These are phyloP conservation scores for Chelonia mydas DNA, from an alignment of 2,797 vertebrate genomes.

Conservation along the genomic window DNA sequence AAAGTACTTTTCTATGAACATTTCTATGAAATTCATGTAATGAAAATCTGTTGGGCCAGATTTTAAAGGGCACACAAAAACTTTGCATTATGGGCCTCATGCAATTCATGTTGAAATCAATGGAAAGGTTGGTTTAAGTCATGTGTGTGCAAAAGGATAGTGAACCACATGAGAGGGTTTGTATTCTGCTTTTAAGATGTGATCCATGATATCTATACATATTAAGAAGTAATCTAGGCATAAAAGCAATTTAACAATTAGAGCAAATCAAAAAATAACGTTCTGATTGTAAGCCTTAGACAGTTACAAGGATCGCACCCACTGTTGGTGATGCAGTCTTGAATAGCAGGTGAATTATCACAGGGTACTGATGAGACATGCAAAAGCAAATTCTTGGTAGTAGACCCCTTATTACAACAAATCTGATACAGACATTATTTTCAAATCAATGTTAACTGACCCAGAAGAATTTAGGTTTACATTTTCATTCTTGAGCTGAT, in stretches of 20 bases:
- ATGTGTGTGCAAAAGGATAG: background rate
- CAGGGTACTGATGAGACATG: background rate
- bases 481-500: background rate
- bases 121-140: background rate
- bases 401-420: background rate
- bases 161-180: background rate
- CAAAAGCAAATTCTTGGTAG: background rate
- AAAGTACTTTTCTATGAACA: background rate
- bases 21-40: background rate
- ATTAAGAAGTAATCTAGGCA: background rate
- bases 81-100: background rate
- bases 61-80: background rate
- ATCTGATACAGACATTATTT: background rate
- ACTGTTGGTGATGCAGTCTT: background rate
- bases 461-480: background rate
- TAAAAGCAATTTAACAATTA: background rate
- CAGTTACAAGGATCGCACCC: background rate
- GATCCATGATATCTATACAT: background rate
- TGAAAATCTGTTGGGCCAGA: background rate
- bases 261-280: background rate
- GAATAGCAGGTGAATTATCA: background rate
- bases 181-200: background rate
- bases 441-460: background rate
- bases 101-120: background rate
- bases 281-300: background rate